phyloP scores from a whole-genome alignment of 2,797 vertebrate genomes.

The Tarsius wallacei region DNA sequence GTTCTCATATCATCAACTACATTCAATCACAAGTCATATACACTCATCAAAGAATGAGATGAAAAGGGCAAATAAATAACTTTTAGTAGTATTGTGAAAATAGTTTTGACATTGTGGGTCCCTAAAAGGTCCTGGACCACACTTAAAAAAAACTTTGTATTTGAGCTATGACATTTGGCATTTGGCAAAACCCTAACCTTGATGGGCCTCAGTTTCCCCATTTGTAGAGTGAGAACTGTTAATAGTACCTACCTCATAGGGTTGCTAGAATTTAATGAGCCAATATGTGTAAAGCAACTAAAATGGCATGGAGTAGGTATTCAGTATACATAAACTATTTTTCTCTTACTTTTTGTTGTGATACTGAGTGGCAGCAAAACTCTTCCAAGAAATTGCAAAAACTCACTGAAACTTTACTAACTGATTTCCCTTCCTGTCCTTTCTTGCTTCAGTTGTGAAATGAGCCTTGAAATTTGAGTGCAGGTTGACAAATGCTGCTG shows the following conservation, averaged over 20 bases:
- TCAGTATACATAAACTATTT: background rate
- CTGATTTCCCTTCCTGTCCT: background rate
- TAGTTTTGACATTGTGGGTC: background rate
- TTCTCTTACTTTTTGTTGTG: background rate
- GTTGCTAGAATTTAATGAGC: background rate
- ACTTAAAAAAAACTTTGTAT: conserved; percentile 15
- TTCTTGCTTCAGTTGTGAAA: background rate
- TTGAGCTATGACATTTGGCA: background rate
- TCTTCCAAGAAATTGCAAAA: conserved; percentile 50
- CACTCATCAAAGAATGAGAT: background rate
- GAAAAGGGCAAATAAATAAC: background rate
- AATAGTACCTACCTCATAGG: background rate
- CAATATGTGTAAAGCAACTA: background rate
- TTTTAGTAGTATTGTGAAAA: background rate
- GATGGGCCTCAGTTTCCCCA: background rate
- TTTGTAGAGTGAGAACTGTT: background rate
- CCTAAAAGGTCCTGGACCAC: background rate
- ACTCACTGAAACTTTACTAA: background rate
- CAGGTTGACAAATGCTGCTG: background rate
- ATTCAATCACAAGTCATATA: background rate
- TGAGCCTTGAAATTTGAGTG: background rate
- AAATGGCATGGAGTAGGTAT: background rate
- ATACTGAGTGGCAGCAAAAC: background rate
- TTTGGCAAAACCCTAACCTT: background rate
- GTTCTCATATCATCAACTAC: background rate